phyloP scores from a whole-genome alignment of 2,888 invertebrate genomes.

The Synergus umbraculus region DNA sequence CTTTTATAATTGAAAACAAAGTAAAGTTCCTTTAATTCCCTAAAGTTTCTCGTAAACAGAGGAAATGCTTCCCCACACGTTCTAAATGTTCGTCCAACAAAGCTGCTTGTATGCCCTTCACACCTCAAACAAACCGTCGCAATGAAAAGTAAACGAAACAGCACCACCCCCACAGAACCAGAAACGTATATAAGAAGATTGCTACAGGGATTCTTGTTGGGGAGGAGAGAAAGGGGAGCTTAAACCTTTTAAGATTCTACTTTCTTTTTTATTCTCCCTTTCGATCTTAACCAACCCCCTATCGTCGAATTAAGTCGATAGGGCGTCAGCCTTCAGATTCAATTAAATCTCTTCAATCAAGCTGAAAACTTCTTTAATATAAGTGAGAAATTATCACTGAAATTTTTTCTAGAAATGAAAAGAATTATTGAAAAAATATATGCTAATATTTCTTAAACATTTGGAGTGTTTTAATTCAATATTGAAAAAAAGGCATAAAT shows the following conservation, averaged over 20 bases:
- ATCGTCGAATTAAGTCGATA: conserved; percentile 9
- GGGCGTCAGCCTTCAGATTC: background rate
- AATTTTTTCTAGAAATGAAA: background rate
- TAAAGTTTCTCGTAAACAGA: conserved; percentile 7
- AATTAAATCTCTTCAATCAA: conserved; percentile 15
- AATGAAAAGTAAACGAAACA: conserved; percentile 36
- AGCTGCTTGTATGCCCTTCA: conserved; percentile 19
- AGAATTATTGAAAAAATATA: background rate
- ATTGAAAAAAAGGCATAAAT: background rate
- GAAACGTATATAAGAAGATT: background rate
- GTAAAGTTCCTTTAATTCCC: background rate
- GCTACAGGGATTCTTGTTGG: background rate
- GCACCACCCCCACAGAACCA: background rate
- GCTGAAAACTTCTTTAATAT: background rate
- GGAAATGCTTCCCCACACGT: conserved; percentile 13
- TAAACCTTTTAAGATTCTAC: conserved; percentile 8
- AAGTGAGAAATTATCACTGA: background rate
- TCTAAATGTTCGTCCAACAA: conserved; percentile 4
- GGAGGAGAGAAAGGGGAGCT: background rate
- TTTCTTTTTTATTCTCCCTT: background rate
- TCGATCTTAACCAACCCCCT: background rate
- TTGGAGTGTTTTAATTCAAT: too few relatives aligned
- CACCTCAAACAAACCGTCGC: conserved; percentile 28
- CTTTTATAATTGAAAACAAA: conserved; percentile 14
- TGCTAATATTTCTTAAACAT: too few relatives aligned